Base-by-base conservation (phyloP, 2,113 vertebrate species). In the Parotia lawesii region DNA sequence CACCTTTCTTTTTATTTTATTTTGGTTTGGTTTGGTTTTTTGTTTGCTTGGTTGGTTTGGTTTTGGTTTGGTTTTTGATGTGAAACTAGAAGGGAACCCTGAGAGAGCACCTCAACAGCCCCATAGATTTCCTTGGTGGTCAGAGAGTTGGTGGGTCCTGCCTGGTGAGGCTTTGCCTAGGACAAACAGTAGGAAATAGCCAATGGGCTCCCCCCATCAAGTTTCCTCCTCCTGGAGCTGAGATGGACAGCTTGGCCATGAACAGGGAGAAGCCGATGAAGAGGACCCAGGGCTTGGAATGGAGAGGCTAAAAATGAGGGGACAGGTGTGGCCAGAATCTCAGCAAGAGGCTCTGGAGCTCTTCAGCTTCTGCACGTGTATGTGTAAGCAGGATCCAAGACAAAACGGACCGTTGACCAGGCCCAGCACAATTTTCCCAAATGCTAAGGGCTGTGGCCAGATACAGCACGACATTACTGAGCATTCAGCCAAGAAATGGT, bases 401-500 rank as follows among this genome's bases (percentile, higher is more conserved):
- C 4, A 17, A 87, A 71, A 44, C 0, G 0, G 48, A 38, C 38
- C 7, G 77, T 84, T 71, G 11, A 62, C 38, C 21, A 40, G 24
- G 18, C 38, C 15, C 15, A 40, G 23, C 7, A 74, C 1, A 1
- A 40, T 14, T 25, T 72, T 78, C 8, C 19, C 81, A 85, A 48
- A 35, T 11, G 20, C n/a, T 40, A 56, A 56, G 28, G 45, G 37
- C 14, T 87, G 35, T 74, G n/a, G 33, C 15, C 17, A 54, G 42
- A 7, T 47, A 29, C 27, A 75, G 12, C 61, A 47, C 0, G 0
- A 38, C 8, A 14, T 17, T 42, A 58, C 19, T 3, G 5, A 65
- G 21, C 8, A 10, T 44, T 80, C 24, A 40, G 22, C 31, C 50
- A 72, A 85, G n/a, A 60, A 48, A 61, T 14, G 7, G 13, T 56